Evolutionary conservation across 2,888 invertebrate genomes (phyloP), one percentile per base, ranked within the genome.

Genomic region (Julus scanicus): DNA sequence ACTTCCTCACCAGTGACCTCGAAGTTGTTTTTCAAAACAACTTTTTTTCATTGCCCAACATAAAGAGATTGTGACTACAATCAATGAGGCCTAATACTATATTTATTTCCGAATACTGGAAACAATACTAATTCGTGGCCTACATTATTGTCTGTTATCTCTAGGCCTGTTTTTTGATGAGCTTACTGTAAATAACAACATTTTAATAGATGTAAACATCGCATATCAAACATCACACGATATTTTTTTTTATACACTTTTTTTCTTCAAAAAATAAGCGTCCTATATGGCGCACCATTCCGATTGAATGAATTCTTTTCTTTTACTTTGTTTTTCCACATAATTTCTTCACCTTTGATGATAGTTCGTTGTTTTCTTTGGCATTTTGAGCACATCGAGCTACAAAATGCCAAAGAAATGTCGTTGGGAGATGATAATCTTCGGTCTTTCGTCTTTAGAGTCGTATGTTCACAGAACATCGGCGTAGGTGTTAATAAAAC

Each of bases 71-170:
- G 20, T 29, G 9, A 71, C 29, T 71, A 29, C 20, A 29, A 9
- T 9, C 29, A 71, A 29, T 71, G 71, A 29, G 71, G 20, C 71
- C 71, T 71, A 71, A 71, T 71, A 71, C 71, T 71, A 71, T 71
- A 71, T 71, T 71, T 71, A 71, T 71, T 71, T 71, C 71, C 71
- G 2, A 2, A 0, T 71, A 9, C 8, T 29, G 71, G 71, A 71
- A 71, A 71, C 71, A 71, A 71, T 71, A 71, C 71, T 71, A 71
- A 71, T 71, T 71, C 71, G 11, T 71, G 71, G 71, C 71, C 29
- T 29, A 9, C 8, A 20, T 29, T 71, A 1, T 20, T 9, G 29
- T 71, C 71, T 29, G n/a, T 0, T 1, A 71, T 71, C 29, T 8
- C 20, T 29, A 8, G 71, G 29, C 20, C 5, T 63, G 6, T 29